Conservation (phyloP, 2,888 invertebrate genomes). For the Platerodrilus igneus region DNA sequence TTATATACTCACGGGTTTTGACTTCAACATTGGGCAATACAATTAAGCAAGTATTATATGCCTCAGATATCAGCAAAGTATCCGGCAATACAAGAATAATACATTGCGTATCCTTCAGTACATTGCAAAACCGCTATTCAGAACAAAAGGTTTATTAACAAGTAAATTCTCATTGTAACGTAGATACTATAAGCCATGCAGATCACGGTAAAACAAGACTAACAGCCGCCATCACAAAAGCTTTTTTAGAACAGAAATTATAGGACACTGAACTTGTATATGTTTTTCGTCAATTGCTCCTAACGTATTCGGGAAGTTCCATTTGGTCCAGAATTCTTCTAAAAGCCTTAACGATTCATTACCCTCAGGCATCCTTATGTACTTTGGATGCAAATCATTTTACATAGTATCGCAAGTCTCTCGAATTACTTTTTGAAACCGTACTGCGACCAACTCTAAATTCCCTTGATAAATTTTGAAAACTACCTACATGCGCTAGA, state of each 20-base stretch:
- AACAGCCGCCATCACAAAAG: conserved; percentile 96
- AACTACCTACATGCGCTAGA: no score
- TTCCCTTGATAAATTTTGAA: no score
- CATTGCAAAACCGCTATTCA: conserved; percentile 49
- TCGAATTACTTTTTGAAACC: no score
- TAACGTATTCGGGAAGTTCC: no score
- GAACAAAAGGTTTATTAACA: conserved; percentile 78
- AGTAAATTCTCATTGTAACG: conserved; percentile 91
- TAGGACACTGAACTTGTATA: conserved; percentile 81
- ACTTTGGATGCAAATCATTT: no score
- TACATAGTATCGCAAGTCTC: no score
- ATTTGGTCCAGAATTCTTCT: no score
- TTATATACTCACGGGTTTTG: no score
- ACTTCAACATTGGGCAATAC: conserved; percentile 45
- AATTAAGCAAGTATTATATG: conserved; percentile 45
- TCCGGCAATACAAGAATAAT: conserved; percentile 37
- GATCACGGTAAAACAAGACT: conserved; percentile 98
- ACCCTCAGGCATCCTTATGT: no score
- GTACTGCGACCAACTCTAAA: no score
- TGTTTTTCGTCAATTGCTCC: no score
- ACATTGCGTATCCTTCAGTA: conserved; percentile 42
- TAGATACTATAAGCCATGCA: conserved; percentile 97
- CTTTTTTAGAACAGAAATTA: conserved; percentile 77
- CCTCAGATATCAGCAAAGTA: conserved; percentile 43
- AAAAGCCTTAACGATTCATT: no score